These are phyloP conservation scores for Parasteatoda tepidariorum DNA, from an alignment of 1,140 invertebrate genomes.

Conservation along the genomic window DNA sequence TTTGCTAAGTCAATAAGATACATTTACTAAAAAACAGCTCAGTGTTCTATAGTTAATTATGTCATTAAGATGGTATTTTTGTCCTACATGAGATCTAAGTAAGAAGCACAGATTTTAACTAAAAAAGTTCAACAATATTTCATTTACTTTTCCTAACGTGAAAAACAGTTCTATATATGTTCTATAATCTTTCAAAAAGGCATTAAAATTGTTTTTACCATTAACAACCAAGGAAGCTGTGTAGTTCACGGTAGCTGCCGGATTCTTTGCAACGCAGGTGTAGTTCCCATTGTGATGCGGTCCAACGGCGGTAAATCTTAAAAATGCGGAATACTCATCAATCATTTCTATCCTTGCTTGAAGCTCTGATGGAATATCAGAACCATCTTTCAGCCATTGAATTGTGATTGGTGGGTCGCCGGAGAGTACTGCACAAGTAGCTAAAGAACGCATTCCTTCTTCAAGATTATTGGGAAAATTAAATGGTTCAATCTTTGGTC, in stretches of 20 bases:
- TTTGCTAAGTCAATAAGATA: too few species aligned
- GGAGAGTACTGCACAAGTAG: conserved; percentile 92
- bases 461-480: conserved; percentile 81
- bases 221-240: conserved; percentile 69
- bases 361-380: conserved; percentile 73
- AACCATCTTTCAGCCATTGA: conserved; percentile 87
- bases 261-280: conserved; percentile 69
- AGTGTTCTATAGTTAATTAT: too few species aligned
- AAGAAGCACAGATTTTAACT: too few species aligned
- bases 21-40: too few species aligned
- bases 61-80: too few species aligned
- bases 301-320: conserved; percentile 64
- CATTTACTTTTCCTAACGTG: too few species aligned
- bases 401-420: conserved; percentile 93
- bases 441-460: conserved; percentile 88
- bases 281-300: conserved; percentile 70
- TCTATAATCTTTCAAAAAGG: too few species aligned
- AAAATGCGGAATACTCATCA: conserved; percentile 61
- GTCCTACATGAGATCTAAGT: too few species aligned
- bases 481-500: conserved; percentile 71
- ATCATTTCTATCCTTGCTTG: conserved; percentile 61
- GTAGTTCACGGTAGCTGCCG: conserved; percentile 67
- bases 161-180: too few species aligned
- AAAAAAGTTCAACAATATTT: too few species aligned
- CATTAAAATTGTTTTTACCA: too few species aligned